A percentile compares a stretch with the other conserved stretches of the same genome.
These are phyloP conservation scores for Tragelaphus buxtoni DNA, from an alignment of 2,113 vertebrate species.

Conservation along the genomic window DNA sequence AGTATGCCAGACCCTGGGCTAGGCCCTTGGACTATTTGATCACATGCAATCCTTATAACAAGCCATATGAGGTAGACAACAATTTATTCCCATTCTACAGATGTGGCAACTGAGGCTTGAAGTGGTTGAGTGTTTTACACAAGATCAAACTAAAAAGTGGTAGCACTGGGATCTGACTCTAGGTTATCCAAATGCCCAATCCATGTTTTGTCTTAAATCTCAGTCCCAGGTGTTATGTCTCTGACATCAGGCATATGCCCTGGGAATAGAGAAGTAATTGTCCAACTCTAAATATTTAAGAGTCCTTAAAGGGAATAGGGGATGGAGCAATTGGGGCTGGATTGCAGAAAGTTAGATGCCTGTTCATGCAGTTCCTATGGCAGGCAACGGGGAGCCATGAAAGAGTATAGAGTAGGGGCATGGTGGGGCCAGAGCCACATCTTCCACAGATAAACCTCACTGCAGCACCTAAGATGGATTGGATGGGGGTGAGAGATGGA, in stretches of 20 bases:
- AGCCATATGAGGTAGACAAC: background rate
- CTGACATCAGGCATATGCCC: background rate
- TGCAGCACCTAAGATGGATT: background rate
- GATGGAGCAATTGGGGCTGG: background rate
- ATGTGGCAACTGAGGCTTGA: background rate
- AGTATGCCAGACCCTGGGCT: background rate
- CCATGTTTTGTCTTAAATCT: background rate
- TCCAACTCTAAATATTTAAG: background rate
- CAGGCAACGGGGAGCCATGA: background rate
- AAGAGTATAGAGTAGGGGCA: background rate
- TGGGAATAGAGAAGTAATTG: background rate
- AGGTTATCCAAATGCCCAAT: background rate
- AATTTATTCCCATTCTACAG: background rate
- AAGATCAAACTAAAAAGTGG: background rate
- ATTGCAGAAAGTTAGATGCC: background rate
- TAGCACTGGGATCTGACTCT: background rate
- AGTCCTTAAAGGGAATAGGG: background rate
- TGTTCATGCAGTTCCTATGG: background rate
- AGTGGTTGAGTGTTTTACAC: background rate
- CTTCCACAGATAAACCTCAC: background rate
- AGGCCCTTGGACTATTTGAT: background rate
- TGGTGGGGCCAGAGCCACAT: background rate
- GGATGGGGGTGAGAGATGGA: background rate
- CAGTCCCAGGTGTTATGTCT: background rate
- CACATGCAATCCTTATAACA: background rate